phyloP scores from a whole-genome alignment of 2,113 vertebrate species.

The Tachysurus fulvidraco region DNA sequence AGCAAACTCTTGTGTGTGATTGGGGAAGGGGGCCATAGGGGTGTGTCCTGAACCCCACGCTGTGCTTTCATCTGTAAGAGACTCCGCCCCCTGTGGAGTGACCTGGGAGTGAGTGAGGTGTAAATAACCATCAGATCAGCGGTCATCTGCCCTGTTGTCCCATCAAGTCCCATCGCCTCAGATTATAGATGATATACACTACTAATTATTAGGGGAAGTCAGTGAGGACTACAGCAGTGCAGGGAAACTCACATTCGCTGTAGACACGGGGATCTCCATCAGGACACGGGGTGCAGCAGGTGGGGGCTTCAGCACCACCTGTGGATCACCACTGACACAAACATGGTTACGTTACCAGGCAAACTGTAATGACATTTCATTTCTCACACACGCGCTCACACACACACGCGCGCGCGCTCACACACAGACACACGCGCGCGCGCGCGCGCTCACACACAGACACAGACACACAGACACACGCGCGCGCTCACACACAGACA shows the following conservation, averaged over 20 bases:
- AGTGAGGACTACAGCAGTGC: neutral
- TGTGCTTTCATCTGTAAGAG: slow-evolving; percentile 77
- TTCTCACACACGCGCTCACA: neutral
- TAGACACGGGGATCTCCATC: slow-evolving; percentile 48
- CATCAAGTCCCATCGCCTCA: no score
- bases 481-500: no score
- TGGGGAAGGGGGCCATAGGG: slow-evolving; percentile 79
- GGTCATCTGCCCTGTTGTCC: neutral
- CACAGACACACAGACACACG: neutral
- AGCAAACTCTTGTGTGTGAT: slow-evolving; percentile 82
- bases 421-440: no score
- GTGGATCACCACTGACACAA: neutral
- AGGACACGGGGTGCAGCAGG: slow-evolving; percentile 44
- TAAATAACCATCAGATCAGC: neutral
- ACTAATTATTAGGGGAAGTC: no score
- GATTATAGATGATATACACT: no score
- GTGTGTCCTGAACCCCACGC: slow-evolving; percentile 78
- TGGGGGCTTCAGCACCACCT: slow-evolving; percentile 17
- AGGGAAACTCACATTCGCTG: slow-evolving; percentile 58
- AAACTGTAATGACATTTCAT: neutral
- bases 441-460: no score
- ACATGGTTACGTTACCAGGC: neutral
- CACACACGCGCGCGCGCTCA: no score
- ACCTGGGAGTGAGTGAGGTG: slow-evolving; percentile 65
- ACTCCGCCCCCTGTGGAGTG: slow-evolving; percentile 59